A percentile compares a stretch with the other conserved stretches of the same genome.
Conservation (phyloP, 2,888 invertebrate genomes). For the Cosmorhoe ocellata region DNA sequence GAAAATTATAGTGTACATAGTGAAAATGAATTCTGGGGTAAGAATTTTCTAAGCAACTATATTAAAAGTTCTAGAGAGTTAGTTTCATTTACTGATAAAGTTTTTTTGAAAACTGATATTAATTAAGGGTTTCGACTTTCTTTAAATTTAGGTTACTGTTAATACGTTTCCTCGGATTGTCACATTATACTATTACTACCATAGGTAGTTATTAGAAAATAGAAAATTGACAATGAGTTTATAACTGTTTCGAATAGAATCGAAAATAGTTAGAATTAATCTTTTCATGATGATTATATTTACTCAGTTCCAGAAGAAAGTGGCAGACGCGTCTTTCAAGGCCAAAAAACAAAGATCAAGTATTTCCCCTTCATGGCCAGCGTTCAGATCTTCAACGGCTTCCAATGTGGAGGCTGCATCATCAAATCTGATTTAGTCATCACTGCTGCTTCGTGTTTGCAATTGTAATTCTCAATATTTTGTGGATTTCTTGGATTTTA, state of each 20-base stretch:
- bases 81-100: too few relatives aligned
- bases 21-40: constrained; percentile 60
- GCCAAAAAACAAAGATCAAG: constrained; percentile 51
- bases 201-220: too few relatives aligned
- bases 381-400: constrained; percentile 59
- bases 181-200: too few relatives aligned
- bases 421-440: constrained; percentile 63
- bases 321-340: constrained; percentile 53
- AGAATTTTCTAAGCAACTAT: constrained; percentile 29
- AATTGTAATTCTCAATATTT: constrained; percentile 50
- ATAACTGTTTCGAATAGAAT: too few relatives aligned
- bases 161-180: too few relatives aligned
- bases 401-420: constrained; percentile 66
- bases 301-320: constrained; percentile 33
- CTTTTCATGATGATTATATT: not conserved
- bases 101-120: too few relatives aligned
- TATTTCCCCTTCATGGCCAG: constrained; percentile 67
- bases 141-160: too few relatives aligned
- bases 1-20: constrained; percentile 30
- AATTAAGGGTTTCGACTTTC: too few relatives aligned
- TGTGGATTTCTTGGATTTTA: not conserved
- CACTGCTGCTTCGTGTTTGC: constrained; percentile 69
- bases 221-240: too few relatives aligned
- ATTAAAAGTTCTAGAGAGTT: too few relatives aligned
- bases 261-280: too few relatives aligned